A percentile compares a stretch with the other conserved stretches of the same genome.
Evolutionary conservation across 2,797 vertebrate species (phyloP).

Genomic region (Eidolon dupreanum): DNA sequence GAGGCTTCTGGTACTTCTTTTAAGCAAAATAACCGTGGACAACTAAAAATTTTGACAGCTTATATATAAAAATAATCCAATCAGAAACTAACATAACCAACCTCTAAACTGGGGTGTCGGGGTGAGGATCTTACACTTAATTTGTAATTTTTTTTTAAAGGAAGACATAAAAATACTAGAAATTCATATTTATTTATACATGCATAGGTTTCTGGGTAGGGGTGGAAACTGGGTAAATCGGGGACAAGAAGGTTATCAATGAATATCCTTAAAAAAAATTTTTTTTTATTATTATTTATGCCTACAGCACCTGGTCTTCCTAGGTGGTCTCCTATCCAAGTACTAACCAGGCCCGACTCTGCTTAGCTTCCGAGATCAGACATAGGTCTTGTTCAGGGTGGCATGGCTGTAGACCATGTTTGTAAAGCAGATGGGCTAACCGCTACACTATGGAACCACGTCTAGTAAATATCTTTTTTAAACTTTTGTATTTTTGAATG

Average conservation of each 20-base stretch:
- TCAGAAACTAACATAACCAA: slow-evolving; percentile 15
- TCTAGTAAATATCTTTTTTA: background rate
- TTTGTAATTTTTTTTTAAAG: background rate
- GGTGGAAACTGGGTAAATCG: background rate
- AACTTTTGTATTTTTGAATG: background rate
- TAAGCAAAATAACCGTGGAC: background rate
- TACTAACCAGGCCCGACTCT: too few relatives aligned
- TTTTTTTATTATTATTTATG: background rate
- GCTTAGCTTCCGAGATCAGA: too few relatives aligned
- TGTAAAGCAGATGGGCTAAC: too few relatives aligned
- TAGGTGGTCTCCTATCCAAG: too few relatives aligned
- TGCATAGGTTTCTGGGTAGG: background rate
- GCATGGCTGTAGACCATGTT: too few relatives aligned
- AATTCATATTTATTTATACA: background rate
- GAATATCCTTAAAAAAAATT: background rate
- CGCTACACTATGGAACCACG: too few relatives aligned
- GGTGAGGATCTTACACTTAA: background rate
- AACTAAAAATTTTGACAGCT: background rate
- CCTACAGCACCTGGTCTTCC: too few relatives aligned
- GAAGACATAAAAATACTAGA: background rate
- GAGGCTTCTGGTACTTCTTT: background rate
- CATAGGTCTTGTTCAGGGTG: too few relatives aligned
- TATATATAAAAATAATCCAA: background rate
- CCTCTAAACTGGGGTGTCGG: background rate
- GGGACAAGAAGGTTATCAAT: background rate